Conservation (phyloP, 2,888 invertebrate genomes). For the Osedax fenrisi region DNA sequence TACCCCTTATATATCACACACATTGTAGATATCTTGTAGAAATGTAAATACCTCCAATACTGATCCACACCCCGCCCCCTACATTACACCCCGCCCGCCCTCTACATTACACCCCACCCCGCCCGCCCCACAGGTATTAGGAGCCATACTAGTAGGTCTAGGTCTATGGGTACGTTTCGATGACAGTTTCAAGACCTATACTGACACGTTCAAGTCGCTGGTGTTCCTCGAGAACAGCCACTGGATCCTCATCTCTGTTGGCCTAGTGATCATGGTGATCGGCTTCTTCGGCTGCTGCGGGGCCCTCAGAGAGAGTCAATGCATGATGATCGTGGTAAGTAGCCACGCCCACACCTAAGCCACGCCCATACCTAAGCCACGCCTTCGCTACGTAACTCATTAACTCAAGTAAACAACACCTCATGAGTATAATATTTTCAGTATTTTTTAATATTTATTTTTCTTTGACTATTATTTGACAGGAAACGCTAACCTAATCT, state of each 20-base stretch:
- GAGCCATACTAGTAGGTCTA: constrained; percentile 60
- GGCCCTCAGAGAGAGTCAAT: constrained; percentile 65
- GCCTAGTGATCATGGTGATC: constrained; percentile 62
- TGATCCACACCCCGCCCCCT: too few species aligned
- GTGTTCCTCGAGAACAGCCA: constrained; percentile 60
- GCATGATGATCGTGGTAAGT: constrained; percentile 65
- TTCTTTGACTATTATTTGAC: too few species aligned
- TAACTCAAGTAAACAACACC: too few species aligned
- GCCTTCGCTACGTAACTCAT: neutral
- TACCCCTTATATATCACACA: too few species aligned
- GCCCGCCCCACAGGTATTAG: constrained; percentile 56
- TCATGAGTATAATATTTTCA: too few species aligned
- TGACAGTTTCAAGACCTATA: constrained; percentile 58
- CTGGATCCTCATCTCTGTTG: constrained; percentile 63
- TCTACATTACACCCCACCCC: too few species aligned
- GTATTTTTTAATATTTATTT: too few species aligned
- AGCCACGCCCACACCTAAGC: neutral
- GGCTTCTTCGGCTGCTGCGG: constrained; percentile 74
- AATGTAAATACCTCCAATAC: too few species aligned
- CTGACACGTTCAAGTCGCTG: constrained; percentile 60
- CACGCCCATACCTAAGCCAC: neutral
- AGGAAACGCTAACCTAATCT: too few species aligned
- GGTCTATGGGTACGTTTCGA: constrained; percentile 69
- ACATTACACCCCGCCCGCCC: too few species aligned
- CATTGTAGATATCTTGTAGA: too few species aligned